Evolutionary conservation across 2,888 invertebrate species (phyloP).

Genomic region (Willowsia nigromaculata): DNA sequence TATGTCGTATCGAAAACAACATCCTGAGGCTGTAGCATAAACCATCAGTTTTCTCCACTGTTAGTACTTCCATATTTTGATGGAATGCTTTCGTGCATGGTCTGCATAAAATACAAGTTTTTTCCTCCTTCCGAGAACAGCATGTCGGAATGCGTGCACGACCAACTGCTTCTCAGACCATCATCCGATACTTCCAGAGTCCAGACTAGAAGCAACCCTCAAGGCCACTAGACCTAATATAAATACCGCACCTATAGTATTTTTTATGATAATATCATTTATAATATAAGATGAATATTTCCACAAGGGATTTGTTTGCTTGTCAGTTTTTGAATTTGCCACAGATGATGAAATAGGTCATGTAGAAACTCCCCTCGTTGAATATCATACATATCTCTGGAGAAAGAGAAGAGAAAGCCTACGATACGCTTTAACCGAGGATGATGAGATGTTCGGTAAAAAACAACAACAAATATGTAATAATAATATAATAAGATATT

Average conservation of each 20-base stretch:
- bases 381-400: background rate
- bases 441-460: background rate
- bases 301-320: background rate
- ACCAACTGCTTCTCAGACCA: too few species aligned
- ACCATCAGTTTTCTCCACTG: too few species aligned
- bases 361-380: too few species aligned
- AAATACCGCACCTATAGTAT: background rate
- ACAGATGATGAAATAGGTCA: conserved; percentile 35
- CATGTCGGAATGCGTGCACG: too few species aligned
- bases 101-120: too few species aligned
- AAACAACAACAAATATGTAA: background rate
- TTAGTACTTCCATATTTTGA: too few species aligned
- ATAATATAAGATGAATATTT: background rate
- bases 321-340: conserved; percentile 45
- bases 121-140: too few species aligned
- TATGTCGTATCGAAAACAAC: too few species aligned
- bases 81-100: too few species aligned
- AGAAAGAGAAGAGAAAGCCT: background rate
- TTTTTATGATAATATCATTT: background rate
- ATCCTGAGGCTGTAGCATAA: too few species aligned
- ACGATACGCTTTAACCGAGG: too few species aligned
- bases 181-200: background rate
- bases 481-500: background rate
- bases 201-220: background rate
- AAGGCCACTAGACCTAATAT: background rate